These are phyloP conservation scores for Cichladusa arquata DNA, from an alignment of 2,113 vertebrate species.

Conservation along the genomic window DNA sequence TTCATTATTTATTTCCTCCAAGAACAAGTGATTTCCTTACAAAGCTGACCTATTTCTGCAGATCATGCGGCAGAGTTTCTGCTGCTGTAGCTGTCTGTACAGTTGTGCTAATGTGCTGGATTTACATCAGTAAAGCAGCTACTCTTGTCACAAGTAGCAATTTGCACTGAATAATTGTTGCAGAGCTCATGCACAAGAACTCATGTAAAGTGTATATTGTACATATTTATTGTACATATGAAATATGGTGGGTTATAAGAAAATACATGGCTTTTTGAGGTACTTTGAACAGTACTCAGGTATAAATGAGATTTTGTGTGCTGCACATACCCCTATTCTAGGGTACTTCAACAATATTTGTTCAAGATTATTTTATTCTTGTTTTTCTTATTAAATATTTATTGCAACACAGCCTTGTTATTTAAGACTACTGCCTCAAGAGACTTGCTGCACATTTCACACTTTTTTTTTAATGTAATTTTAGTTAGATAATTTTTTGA, in stretches of 20 bases:
- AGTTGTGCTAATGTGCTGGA: not conserved
- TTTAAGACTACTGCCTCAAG: not conserved
- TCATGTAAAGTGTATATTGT: not conserved
- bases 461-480: not conserved
- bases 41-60: not conserved
- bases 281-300: not conserved
- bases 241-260: not conserved
- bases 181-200: not conserved
- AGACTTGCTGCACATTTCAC: not conserved
- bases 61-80: not conserved
- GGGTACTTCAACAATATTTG: not conserved
- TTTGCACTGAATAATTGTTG: not conserved
- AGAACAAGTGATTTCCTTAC: not conserved
- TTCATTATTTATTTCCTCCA: not conserved
- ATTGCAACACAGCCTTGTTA: not conserved
- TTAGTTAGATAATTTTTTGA: not conserved
- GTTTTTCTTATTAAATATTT: not conserved
- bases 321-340: not conserved
- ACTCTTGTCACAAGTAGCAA: not conserved
- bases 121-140: not conserved
- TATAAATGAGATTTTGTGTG: not conserved
- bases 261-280: not conserved
- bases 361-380: not conserved
- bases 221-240: rapidly evolving
- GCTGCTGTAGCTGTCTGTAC: not conserved